A percentile compares a stretch with the other conserved stretches of the same genome.
Evolutionary conservation across 2,888 invertebrate species (phyloP).

Genomic region (Tenthredo livida): DNA sequence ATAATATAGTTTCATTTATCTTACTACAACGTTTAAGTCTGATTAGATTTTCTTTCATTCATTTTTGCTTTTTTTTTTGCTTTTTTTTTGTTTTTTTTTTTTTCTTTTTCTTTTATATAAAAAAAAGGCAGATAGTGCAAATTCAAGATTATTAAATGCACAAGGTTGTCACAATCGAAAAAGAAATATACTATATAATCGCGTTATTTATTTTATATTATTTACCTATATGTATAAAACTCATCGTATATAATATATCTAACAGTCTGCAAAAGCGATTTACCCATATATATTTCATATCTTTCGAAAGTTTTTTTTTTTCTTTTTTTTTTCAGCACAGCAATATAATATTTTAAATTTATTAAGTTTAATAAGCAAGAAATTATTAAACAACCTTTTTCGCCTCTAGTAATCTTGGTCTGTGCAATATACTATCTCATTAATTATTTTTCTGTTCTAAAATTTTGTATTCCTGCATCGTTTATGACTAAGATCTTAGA

Average conservation of each 20-base stretch:
- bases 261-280: neutral
- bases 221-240: neutral
- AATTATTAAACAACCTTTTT: slow-evolving; percentile 10
- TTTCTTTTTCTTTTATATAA: slow-evolving; percentile 34
- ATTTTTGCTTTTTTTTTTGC: neutral
- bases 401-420: slow-evolving; percentile 35
- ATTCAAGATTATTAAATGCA: slow-evolving; percentile 49
- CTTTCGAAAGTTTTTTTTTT: neutral
- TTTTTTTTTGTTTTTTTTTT: slow-evolving; percentile 29
- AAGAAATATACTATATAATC: slow-evolving; percentile 20
- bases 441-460: slow-evolving; percentile 4
- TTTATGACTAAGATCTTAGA: slow-evolving; percentile 25
- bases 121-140: slow-evolving; percentile 51
- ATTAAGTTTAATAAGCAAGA: neutral
- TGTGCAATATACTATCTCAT: slow-evolving; percentile 8
- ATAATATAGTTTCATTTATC: slow-evolving; percentile 53
- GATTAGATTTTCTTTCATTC: slow-evolving; percentile 23
- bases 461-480: slow-evolving; percentile 24
- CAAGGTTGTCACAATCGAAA: slow-evolving; percentile 38
- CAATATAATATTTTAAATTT: neutral
- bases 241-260: neutral
- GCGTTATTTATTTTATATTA: neutral
- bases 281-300: neutral
- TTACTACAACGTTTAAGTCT: slow-evolving; percentile 40
- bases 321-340: neutral